Evolutionary conservation across 2,888 invertebrate genomes (phyloP).

Genomic region (Amiota minor): DNA sequence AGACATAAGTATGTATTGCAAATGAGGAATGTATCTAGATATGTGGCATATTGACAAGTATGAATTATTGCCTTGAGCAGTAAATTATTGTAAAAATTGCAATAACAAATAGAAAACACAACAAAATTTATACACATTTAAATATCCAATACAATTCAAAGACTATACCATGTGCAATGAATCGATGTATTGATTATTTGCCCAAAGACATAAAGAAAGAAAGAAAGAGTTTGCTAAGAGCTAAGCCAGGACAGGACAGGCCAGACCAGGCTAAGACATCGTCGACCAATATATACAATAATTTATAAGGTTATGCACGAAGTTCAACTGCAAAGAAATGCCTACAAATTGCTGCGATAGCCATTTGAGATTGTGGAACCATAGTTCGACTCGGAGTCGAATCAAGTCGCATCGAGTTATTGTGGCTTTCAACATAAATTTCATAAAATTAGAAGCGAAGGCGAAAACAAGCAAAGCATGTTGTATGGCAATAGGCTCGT

Average conservation of each 20-base stretch:
- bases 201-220: not conserved
- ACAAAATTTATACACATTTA: not conserved
- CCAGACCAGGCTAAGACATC: not conserved
- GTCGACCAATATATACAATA: conserved; percentile 38
- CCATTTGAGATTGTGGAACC: conserved; percentile 10
- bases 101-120: conserved; percentile 33
- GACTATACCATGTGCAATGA: not conserved
- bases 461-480: conserved; percentile 43
- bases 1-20: not conserved
- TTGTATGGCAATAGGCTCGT: conserved; percentile 42
- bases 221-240: not conserved
- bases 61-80: conserved; percentile 62
- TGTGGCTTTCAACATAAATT: conserved; percentile 64
- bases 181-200: conserved; percentile 32
- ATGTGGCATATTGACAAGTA: conserved; percentile 43
- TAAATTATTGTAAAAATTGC: conserved; percentile 66
- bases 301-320: conserved; percentile 46
- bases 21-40: conserved; percentile 5
- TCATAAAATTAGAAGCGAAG: conserved; percentile 43
- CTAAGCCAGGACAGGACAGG: not conserved
- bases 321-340: conserved; percentile 61
- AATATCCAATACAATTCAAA: no score
- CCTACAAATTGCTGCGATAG: conserved; percentile 58
- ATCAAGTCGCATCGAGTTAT: conserved; percentile 9
- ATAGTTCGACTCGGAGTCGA: not conserved